Evolutionary conservation across 23 tunicate genomes (phyloP), one percentile per base, ranked within the genome.

Genomic region (Ascidia mentula): DNA sequence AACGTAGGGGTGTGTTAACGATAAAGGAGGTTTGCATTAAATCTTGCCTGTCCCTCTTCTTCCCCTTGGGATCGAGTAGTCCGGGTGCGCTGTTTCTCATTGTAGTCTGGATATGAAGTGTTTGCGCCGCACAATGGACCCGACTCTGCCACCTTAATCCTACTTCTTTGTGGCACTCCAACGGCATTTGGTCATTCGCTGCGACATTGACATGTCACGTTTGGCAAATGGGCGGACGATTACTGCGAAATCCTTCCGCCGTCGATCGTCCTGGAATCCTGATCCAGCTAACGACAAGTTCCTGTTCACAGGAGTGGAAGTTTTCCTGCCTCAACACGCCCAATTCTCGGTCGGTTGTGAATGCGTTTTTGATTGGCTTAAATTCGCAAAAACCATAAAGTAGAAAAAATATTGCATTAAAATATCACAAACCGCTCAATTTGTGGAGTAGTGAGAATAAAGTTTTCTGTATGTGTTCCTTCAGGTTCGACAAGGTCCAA

Each of bases 141-240:
- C 1, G 13, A 28, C 28, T 28, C 65, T 53, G 65, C 12, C 65
- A 53, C 28, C 13, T 26, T 53, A 53, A 53, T 53, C 65, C 65
- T 20, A 28, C 65, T 26, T 28, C 13, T 53, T 53, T 53, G 65
- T 53, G 65, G 13, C 22, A 28, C 28, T 53, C 24, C 13, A 1
- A 6, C 65, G 22, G 65, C 28, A 26, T 53, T 53, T 53, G 65
- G 65, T 53, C 65, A 53, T 53, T 53, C 65, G 12, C 65, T 53
- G 65, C 65, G 65, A 53, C 65, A 20, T 53, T 53, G 65, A 53
- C 65, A 53, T 53, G 65, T 53, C 65, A 53, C 65, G 65, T 53
- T 53, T 53, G 65, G 65, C 65, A 53, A 53, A 53, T 28, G 22
- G n/a, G 65, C 65, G 24, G 24, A 28, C 65, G 65, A 53, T 53